phyloP scores from a whole-genome alignment of 2,113 vertebrate species.

The Corvus cornix region DNA sequence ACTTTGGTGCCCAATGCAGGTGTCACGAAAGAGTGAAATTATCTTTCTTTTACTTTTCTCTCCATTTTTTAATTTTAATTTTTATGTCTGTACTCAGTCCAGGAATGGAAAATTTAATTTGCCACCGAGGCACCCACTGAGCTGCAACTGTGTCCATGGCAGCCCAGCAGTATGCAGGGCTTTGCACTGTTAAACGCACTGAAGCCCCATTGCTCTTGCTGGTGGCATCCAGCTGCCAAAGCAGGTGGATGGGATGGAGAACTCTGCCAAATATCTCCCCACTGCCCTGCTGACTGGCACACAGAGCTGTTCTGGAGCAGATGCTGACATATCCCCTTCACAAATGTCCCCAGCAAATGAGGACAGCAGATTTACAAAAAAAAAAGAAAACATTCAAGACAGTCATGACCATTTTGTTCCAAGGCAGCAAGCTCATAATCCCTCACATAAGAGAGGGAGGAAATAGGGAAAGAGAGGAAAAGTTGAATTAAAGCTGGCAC shows the following conservation, averaged over 20 bases:
- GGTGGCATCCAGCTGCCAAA: neutral
- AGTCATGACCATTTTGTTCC: neutral
- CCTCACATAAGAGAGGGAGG: neutral
- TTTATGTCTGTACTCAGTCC: neutral
- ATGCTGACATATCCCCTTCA: neutral
- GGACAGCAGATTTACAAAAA: neutral
- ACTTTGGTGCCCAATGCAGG: rapidly evolving
- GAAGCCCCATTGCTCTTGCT: neutral
- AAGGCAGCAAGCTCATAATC: neutral
- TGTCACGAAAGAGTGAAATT: neutral
- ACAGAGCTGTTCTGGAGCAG: rapidly evolving
- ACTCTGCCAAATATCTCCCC: neutral
- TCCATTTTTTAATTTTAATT: neutral
- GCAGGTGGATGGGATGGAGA: rapidly evolving
- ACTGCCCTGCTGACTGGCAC: neutral
- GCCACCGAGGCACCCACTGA: neutral
- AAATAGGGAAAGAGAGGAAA: neutral
- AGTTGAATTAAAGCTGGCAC: neutral
- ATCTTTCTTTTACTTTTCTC: neutral
- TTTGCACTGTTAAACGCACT: neutral
- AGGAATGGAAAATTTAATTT: neutral
- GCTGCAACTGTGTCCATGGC: neutral
- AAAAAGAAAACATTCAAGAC: neutral
- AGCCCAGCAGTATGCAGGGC: neutral
- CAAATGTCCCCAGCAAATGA: neutral